A percentile compares a stretch with the other conserved stretches of the same genome.
Conservation (phyloP, 2,797 vertebrate genomes). For the Gallinago nigripennis region DNA sequence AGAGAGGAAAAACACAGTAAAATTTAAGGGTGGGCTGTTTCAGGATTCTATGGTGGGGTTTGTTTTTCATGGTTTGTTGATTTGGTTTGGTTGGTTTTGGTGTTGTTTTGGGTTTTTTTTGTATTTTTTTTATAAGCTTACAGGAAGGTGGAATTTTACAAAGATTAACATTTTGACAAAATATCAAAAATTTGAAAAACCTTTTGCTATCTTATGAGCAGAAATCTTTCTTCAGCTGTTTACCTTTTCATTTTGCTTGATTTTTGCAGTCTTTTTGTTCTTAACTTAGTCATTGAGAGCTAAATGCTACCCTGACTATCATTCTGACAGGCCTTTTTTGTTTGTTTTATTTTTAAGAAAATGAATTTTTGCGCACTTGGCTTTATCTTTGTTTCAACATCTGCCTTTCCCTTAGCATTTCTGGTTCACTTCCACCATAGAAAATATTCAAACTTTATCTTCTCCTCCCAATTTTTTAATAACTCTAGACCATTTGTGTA, state of each 20-base stretch:
- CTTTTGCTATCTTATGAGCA: background rate
- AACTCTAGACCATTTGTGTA: background rate
- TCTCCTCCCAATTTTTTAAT: background rate
- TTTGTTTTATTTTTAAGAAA: constrained; percentile 19
- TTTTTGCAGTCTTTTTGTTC: background rate
- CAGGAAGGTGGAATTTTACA: background rate
- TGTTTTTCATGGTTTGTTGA: background rate
- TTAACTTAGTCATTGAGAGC: constrained; percentile 12
- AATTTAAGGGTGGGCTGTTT: background rate
- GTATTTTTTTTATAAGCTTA: background rate
- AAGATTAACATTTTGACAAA: background rate
- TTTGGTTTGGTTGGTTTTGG: background rate
- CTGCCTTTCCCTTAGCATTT: background rate
- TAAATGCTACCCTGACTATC: constrained; percentile 53
- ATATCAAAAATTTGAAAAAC: background rate
- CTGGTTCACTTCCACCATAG: background rate
- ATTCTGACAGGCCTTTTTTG: constrained; percentile 38
- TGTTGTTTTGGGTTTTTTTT: too few species aligned
- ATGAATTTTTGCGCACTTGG: background rate
- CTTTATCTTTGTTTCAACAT: constrained; percentile 26
- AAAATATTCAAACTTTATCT: background rate
- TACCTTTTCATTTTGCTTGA: background rate
- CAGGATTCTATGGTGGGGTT: background rate
- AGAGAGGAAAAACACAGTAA: background rate
- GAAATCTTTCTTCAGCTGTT: background rate